Evolutionary conservation across 2,797 vertebrate genomes (phyloP), one percentile per base, ranked within the genome.

Genomic region (Luscinia megarhynchos): DNA sequence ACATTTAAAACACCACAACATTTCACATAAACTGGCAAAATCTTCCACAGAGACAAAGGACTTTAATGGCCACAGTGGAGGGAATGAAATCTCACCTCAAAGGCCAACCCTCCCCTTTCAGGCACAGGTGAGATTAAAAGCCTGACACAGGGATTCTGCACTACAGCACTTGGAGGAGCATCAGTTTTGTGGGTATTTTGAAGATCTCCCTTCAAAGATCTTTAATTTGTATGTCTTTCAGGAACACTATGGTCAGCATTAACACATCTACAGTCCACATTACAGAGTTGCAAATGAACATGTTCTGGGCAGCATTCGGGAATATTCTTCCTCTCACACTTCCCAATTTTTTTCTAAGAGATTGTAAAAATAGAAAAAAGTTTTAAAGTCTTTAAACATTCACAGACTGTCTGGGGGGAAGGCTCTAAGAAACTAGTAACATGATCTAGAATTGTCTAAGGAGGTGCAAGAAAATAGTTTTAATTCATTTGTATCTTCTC

Each of bases 41-140:
- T 92, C 46, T 40, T 80, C 62, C 54, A 67, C 45, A 34, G 57
- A 63, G 66, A 69, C 27, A 38, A 89, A 72, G 15, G 30, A 70
- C 45, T 92, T 90, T 6, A 82, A n/a, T 22, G n/a, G 64, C 40
- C 55, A 70, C 4, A 84, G 61, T 23, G 27, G 57, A 55, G 22
- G 22, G 34, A 80, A 80, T n/a, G 41, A 95, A 90, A 90, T n/a
- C 67, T 81, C 48, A 32, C 24, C 70, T 79, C 75, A 73, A 82
- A 93, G 75, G 24, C 43, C 41, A 86, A 75, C 15, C 5, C 43
- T 66, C 63, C 53, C 40, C 12, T 43, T 58, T 57, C 50, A 90
- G 63, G 50, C 1, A 0, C 6, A 69, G 50, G 27, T 67, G 50
- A 82, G 41, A 70, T 73, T 53, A 87, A 84, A 95, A 87, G 17